phyloP scores from a whole-genome alignment of 30 jellyfish, hydroid and myxozoan species.

The Turritopsis rubra region DNA sequence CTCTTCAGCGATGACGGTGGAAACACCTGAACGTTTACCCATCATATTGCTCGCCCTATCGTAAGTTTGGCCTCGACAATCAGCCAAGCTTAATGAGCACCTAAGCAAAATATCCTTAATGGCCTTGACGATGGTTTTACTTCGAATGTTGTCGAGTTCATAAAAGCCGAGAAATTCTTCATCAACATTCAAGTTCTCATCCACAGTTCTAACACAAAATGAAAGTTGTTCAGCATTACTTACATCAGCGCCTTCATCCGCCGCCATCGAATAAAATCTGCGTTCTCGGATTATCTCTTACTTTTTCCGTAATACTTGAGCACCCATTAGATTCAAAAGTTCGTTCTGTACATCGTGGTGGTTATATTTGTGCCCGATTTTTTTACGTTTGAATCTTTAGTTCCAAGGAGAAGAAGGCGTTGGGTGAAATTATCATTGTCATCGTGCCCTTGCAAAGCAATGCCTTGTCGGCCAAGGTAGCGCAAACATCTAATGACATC shows the following conservation, averaged over 20 bases:
- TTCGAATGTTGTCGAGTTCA: slow-evolving; percentile 18
- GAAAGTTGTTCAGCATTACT: slow-evolving; percentile 23
- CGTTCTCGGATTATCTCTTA: no score
- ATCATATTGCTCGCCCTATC: slow-evolving; percentile 48
- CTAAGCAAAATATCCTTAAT: slow-evolving; percentile 38
- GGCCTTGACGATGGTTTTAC: slow-evolving; percentile 33
- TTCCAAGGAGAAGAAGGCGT: background rate
- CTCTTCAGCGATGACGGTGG: slow-evolving; percentile 17
- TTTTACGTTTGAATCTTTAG: background rate
- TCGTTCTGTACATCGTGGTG: slow-evolving; percentile 5
- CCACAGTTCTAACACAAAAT: slow-evolving; percentile 23
- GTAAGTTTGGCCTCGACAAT: slow-evolving; percentile 36
- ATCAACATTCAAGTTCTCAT: slow-evolving; percentile 7
- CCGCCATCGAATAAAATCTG: slow-evolving; percentile 16
- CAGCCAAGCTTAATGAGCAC: background rate
- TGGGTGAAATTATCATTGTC: slow-evolving; percentile 14
- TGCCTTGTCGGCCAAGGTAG: slow-evolving; percentile 8
- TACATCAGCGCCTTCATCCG: slow-evolving; percentile 36
- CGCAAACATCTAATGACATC: background rate
- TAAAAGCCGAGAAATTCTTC: slow-evolving; percentile 33
- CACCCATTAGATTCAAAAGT: slow-evolving; percentile 10
- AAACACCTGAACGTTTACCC: slow-evolving; percentile 34
- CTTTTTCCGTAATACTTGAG: slow-evolving; percentile 12
- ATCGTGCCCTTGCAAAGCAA: slow-evolving; percentile 23
- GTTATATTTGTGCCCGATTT: background rate